A percentile compares a stretch with the other conserved stretches of the same genome.
These are phyloP conservation scores for Plagodis dolabraria DNA, from an alignment of 2,888 invertebrate genomes.

Conservation along the genomic window DNA sequence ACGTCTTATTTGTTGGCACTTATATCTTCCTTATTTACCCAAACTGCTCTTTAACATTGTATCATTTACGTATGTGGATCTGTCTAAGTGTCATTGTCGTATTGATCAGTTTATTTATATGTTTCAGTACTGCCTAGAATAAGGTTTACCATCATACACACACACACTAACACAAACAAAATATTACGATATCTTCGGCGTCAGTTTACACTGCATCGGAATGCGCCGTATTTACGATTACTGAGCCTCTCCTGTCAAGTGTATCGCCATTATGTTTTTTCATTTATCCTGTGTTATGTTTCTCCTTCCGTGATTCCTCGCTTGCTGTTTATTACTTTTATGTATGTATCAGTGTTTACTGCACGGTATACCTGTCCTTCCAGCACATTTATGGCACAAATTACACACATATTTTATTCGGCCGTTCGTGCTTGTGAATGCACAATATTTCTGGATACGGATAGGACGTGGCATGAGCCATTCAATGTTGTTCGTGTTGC, in stretches of 20 bases:
- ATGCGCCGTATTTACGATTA: constrained; percentile 69
- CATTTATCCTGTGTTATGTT: constrained; percentile 65
- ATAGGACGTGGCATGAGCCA: constrained; percentile 79
- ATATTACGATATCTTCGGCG: constrained; percentile 58
- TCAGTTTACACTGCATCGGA: constrained; percentile 72
- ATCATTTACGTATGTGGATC: constrained; percentile 6
- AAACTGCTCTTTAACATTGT: constrained; percentile 11
- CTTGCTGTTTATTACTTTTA: constrained; percentile 75
- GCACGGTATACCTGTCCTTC: constrained; percentile 80
- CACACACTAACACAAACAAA: constrained; percentile 54
- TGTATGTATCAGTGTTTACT: constrained; percentile 73
- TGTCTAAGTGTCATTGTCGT: constrained; percentile 22
- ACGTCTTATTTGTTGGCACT: constrained; percentile 56
- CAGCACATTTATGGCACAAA: constrained; percentile 78
- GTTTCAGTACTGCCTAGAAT: constrained; percentile 57
- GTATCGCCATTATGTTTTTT: constrained; percentile 59
- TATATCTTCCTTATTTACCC: constrained; percentile 11
- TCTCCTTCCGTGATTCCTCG: constrained; percentile 73
- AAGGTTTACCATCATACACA: constrained; percentile 43
- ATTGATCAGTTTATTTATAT: constrained; percentile 19
- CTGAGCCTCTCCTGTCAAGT: constrained; percentile 72
- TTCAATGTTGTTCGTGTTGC: constrained; percentile 82
- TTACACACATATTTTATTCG: constrained; percentile 70
- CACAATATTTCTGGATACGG: constrained; percentile 71
- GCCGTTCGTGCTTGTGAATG: constrained; percentile 79